phyloP scores from a whole-genome alignment of 2,888 invertebrate genomes.

The Cephonodes hylas region DNA sequence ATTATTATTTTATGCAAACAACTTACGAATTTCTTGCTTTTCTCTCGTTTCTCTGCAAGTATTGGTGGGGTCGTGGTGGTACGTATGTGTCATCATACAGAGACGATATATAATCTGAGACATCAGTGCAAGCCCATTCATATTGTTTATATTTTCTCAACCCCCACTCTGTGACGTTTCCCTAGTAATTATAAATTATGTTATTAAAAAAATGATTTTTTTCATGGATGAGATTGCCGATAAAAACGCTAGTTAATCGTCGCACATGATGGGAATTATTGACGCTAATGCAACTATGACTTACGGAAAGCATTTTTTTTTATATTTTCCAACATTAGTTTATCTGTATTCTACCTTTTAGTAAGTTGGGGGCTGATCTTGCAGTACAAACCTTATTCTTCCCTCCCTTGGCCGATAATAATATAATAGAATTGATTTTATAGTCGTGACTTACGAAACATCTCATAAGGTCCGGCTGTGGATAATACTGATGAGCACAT shows the following conservation, averaged over 20 bases:
- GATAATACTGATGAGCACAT: conserved; percentile 62
- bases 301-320: too few relatives aligned
- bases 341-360: too few relatives aligned
- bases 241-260: too few relatives aligned
- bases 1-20: not conserved
- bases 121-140: conserved; percentile 74
- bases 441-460: conserved; percentile 72
- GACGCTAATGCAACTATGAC: too few relatives aligned
- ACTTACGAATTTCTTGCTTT: conserved; percentile 62
- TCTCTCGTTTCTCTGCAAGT: conserved; percentile 54
- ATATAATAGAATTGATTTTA: too few relatives aligned
- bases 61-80: conserved; percentile 59
- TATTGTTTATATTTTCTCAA: conserved; percentile 57
- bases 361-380: too few relatives aligned
- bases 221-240: too few relatives aligned
- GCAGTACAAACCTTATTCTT: too few relatives aligned
- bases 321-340: too few relatives aligned
- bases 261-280: too few relatives aligned
- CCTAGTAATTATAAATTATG: conserved; percentile 42
- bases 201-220: not conserved
- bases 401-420: too few relatives aligned
- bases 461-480: conserved; percentile 64
- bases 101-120: conserved; percentile 62
- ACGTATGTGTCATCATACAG: conserved; percentile 65
- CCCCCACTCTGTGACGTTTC: conserved; percentile 74